A percentile compares a stretch with the other conserved stretches of the same genome.
These are phyloP conservation scores for Lasioglossum pauxillum DNA, from an alignment of 2,888 invertebrate species.

Conservation along the genomic window DNA sequence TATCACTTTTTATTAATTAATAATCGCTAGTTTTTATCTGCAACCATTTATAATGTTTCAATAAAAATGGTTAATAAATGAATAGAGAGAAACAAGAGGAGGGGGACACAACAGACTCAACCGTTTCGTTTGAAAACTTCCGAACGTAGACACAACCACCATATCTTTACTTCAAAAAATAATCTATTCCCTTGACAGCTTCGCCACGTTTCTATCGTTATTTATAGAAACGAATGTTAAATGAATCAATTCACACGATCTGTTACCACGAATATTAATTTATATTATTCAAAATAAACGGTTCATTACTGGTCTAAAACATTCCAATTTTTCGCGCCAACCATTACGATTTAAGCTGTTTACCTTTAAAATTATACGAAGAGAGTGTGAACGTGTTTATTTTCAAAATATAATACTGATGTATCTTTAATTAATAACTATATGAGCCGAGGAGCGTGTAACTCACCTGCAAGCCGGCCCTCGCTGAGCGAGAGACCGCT, in stretches of 20 bases:
- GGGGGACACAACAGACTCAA: slow-evolving; percentile 64
- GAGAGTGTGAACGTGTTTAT: neutral
- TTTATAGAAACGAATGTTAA: slow-evolving; percentile 19
- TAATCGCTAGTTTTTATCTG: neutral
- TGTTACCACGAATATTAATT: neutral
- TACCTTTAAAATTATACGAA: slow-evolving; percentile 26
- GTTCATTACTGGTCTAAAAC: slow-evolving; percentile 35
- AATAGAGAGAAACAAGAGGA: slow-evolving; percentile 48
- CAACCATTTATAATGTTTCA: slow-evolving; percentile 1
- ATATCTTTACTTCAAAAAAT: slow-evolving; percentile 61
- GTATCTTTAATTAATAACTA: slow-evolving; percentile 12
- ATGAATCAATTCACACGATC: neutral
- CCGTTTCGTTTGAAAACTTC: slow-evolving; percentile 75
- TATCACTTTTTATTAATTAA: neutral
- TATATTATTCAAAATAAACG: slow-evolving; percentile 33
- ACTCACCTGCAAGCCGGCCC: slow-evolving; percentile 98
- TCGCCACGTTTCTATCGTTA: neutral
- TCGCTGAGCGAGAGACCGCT: slow-evolving; percentile 99
- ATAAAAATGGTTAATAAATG: slow-evolving; percentile 32
- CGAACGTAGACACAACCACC: slow-evolving; percentile 39
- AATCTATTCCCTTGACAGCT: slow-evolving; percentile 19
- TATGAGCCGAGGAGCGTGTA: slow-evolving; percentile 7
- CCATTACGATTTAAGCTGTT: slow-evolving; percentile 72
- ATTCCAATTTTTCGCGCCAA: slow-evolving; percentile 78
- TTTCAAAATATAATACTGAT: slow-evolving; percentile 3